A percentile compares a stretch with the other conserved stretches of the same genome.
phyloP scores from a whole-genome alignment of 2,888 invertebrate species.

The Melangyna quadrimaculata region DNA sequence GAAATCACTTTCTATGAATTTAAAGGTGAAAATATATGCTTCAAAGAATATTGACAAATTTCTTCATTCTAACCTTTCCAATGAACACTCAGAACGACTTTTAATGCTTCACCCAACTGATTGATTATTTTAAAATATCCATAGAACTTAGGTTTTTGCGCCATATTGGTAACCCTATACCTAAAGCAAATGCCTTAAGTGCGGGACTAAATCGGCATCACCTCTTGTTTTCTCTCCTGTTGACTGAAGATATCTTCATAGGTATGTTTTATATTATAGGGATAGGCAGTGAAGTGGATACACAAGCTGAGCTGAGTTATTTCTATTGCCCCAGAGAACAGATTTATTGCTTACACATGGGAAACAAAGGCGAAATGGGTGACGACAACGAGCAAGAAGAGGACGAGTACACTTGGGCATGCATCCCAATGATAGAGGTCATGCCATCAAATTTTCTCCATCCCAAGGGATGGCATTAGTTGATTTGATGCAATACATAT shows the following conservation, averaged over 20 bases:
- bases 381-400: not conserved
- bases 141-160: not conserved
- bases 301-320: constrained; percentile 63
- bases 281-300: constrained; percentile 54
- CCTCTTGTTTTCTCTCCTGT: constrained; percentile 51
- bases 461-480: constrained; percentile 69
- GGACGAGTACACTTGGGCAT: constrained; percentile 34
- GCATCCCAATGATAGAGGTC: constrained; percentile 67
- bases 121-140: not conserved
- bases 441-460: constrained; percentile 69
- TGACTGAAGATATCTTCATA: constrained; percentile 71
- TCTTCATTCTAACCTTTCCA: too few species aligned
- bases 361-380: not conserved
- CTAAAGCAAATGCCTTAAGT: constrained; percentile 53
- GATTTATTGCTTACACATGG: constrained; percentile 64
- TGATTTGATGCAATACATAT: constrained; percentile 70
- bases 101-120: too few species aligned
- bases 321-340: constrained; percentile 66
- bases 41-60: too few species aligned
- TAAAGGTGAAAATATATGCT: too few species aligned
- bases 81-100: too few species aligned
- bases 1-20: too few species aligned
- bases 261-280: constrained; percentile 42
- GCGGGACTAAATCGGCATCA: constrained; percentile 68
- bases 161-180: constrained; percentile 7